A percentile compares a stretch with the other conserved stretches of the same genome.
These are phyloP conservation scores for Aethes cnicana DNA, from an alignment of 2,888 invertebrate genomes.

Conservation along the genomic window DNA sequence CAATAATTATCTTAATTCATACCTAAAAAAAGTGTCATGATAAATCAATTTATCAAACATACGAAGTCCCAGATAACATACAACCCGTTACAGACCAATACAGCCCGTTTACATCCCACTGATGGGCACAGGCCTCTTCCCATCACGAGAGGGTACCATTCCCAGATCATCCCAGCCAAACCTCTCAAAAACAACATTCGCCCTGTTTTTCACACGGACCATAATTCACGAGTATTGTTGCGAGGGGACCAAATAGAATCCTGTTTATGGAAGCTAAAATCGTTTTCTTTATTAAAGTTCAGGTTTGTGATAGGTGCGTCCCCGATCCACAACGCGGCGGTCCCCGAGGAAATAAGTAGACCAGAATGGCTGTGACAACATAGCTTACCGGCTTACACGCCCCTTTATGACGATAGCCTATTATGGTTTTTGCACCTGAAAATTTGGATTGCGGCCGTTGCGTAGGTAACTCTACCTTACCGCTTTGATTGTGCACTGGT, in stretches of 20 bases:
- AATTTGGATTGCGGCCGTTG: slow-evolving; percentile 11
- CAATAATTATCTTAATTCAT: too few relatives aligned
- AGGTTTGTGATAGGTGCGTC: slow-evolving; percentile 61
- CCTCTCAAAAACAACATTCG: too few relatives aligned
- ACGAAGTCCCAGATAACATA: too few relatives aligned
- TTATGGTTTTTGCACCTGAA: slow-evolving; percentile 20
- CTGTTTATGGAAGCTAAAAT: slow-evolving; percentile 49
- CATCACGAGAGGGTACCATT: too few relatives aligned
- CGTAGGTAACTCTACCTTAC: slow-evolving; percentile 12
- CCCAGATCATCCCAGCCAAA: too few relatives aligned
- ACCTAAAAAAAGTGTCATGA: too few relatives aligned
- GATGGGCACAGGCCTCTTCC: too few relatives aligned
- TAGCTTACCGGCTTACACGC: slow-evolving; percentile 26
- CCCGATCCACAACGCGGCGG: slow-evolving; percentile 52
- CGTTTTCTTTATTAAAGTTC: slow-evolving; percentile 56
- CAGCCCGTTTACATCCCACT: too few relatives aligned
- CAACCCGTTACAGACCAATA: too few relatives aligned
- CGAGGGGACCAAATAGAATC: slow-evolving; percentile 52
- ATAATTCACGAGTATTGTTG: slow-evolving; percentile 27
- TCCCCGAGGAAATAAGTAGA: slow-evolving; percentile 70
- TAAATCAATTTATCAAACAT: too few relatives aligned
- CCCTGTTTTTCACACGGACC: slow-evolving; percentile 6
- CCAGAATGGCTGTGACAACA: slow-evolving; percentile 45
- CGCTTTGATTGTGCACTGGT: slow-evolving; percentile 3
- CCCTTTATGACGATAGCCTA: slow-evolving; percentile 21